Percentiles rank a stretch among this genome's conserved stretches.
These are phyloP conservation scores for Zoanthus gigantus DNA, from an alignment of 92 coral and sea anemone species.

Conservation along the genomic window DNA sequence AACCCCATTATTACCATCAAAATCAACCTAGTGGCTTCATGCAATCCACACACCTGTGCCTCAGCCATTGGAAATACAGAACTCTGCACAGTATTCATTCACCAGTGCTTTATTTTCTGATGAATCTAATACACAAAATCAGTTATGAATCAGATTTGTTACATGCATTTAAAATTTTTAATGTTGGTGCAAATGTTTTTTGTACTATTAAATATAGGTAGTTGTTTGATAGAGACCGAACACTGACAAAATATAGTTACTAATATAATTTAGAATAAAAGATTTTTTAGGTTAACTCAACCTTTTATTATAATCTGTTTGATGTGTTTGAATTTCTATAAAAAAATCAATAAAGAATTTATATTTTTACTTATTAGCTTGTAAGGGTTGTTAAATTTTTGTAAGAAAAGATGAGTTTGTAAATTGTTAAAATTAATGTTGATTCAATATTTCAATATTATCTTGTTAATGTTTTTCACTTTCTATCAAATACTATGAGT, in stretches of 20 bases:
- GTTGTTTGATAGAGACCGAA: not conserved
- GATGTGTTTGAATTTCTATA: not conserved
- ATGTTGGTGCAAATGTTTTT: slow-evolving; percentile 2
- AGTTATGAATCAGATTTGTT: not conserved
- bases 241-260: slow-evolving; percentile 13
- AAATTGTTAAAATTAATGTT: not conserved
- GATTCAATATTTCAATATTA: not conserved
- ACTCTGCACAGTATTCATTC: slow-evolving; percentile 38
- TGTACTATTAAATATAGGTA: slow-evolving; percentile 19
- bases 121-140: no score
- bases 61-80: slow-evolving; percentile 48
- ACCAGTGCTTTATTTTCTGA: slow-evolving; percentile 42
- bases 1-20: slow-evolving; percentile 43
- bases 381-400: not conserved
- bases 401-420: not conserved
- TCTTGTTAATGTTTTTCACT: not conserved
- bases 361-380: not conserved
- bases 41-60: slow-evolving; percentile 31
- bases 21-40: slow-evolving; percentile 44
- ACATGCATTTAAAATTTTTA: slow-evolving; percentile 11
- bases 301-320: no score
- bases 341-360: not conserved
- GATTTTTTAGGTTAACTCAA: no score
- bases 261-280: not conserved
- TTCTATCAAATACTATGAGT: not conserved